These are phyloP conservation scores for Eidolon dupreanum DNA, from an alignment of 2,797 vertebrate genomes.

Conservation along the genomic window DNA sequence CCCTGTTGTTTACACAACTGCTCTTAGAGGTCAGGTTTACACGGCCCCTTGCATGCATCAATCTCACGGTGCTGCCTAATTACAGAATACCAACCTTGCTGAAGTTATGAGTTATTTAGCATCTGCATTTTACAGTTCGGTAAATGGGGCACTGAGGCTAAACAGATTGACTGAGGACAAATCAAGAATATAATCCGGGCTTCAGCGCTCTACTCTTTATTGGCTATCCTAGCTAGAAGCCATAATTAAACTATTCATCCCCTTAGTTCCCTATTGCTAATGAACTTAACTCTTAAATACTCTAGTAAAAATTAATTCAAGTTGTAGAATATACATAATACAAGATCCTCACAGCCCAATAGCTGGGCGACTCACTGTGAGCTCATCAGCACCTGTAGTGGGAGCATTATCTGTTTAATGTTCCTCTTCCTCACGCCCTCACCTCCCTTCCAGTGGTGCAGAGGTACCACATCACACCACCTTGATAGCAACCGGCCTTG, in stretches of 20 bases:
- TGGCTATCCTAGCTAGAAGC: not conserved
- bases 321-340: not conserved
- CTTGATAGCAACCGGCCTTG: not conserved
- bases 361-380: not conserved
- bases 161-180: not conserved
- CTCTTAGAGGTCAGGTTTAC: not conserved
- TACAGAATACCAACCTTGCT: not conserved
- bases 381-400: not conserved
- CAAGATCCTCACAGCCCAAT: not conserved
- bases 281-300: not conserved
- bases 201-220: rapidly evolving
- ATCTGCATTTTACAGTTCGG: not conserved
- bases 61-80: not conserved
- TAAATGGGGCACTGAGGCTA: not conserved
- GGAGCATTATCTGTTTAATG: not conserved
- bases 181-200: not conserved
- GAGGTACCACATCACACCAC: not conserved
- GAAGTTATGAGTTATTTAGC: not conserved
- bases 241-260: not conserved
- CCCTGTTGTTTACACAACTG: not conserved
- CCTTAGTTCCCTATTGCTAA: not conserved
- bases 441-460: rapidly evolving
- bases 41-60: not conserved
- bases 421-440: not conserved
- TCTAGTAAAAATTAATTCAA: not conserved